Percentiles rank a stretch among this genome's conserved stretches.
Conservation (phyloP, 2,888 invertebrate genomes). For the Arrhopalites spinosus region DNA sequence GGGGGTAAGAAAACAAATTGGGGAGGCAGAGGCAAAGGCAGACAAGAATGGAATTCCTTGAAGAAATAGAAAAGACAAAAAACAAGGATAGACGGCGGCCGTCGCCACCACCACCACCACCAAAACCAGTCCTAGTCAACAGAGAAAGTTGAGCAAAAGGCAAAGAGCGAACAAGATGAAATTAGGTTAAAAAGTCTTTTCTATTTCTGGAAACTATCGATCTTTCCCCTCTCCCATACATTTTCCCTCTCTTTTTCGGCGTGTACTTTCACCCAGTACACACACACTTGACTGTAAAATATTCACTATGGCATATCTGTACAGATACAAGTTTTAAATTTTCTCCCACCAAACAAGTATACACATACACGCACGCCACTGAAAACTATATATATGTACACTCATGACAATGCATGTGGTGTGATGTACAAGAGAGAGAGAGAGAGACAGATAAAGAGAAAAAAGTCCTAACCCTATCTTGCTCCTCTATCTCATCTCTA, state of each 20-base stretch:
- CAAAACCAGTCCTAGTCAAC: background rate
- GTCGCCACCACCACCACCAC: too few species aligned
- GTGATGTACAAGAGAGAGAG: background rate
- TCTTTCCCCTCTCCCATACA: background rate
- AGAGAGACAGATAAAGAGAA: background rate
- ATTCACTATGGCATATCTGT: too few species aligned
- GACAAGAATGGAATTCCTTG: background rate
- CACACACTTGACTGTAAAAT: too few species aligned
- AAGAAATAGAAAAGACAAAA: background rate
- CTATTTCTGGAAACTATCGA: slow-evolving; percentile 42
- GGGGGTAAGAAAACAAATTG: background rate
- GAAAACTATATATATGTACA: too few species aligned
- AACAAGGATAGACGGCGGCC: background rate
- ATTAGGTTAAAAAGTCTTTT: slow-evolving; percentile 47
- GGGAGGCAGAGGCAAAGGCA: background rate
- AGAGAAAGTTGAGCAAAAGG: background rate
- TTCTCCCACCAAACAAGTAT: too few species aligned
- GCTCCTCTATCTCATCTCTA: background rate
- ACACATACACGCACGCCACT: too few species aligned
- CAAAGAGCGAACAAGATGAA: slow-evolving; percentile 30
- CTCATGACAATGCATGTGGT: background rate
- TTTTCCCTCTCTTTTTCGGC: background rate
- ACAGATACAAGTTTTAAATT: too few species aligned
- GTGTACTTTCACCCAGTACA: background rate
- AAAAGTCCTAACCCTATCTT: background rate